These are phyloP conservation scores for Zoroaster sp. DNA, from an alignment of 53 echinoderm and acorn worm genomes.

Conservation along the genomic window DNA sequence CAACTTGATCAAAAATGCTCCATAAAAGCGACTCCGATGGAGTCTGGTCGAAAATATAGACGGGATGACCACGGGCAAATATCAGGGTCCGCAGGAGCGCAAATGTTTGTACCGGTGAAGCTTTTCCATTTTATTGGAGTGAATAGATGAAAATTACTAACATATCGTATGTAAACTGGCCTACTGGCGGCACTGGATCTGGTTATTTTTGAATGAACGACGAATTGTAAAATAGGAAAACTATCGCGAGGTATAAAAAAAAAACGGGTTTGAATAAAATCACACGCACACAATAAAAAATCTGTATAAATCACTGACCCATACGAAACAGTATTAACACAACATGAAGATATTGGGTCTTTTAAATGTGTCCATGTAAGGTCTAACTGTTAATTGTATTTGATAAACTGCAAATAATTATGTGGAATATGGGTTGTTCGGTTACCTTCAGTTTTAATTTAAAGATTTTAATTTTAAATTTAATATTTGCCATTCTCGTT, in stretches of 20 bases:
- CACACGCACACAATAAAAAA: background rate
- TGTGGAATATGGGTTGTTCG: too few species aligned
- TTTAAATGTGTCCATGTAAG: too few species aligned
- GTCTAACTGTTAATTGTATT: too few species aligned
- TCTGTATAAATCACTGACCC: too few species aligned
- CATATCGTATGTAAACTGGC: background rate
- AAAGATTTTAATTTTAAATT: too few species aligned
- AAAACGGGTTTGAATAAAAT: background rate
- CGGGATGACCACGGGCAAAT: constrained; percentile 11
- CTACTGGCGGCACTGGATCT: background rate
- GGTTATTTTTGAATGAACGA: background rate
- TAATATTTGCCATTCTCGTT: too few species aligned
- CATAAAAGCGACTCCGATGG: constrained; percentile 30
- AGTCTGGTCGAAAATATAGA: constrained; percentile 1
- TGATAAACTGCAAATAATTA: too few species aligned
- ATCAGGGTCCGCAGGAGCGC: background rate
- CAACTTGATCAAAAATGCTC: constrained; percentile 50
- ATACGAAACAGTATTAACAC: too few species aligned
- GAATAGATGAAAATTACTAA: background rate
- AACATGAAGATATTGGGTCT: too few species aligned
- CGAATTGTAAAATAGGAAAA: background rate
- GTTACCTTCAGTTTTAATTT: too few species aligned
- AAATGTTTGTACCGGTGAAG: background rate
- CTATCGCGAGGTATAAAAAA: background rate
- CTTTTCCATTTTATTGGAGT: background rate